A percentile compares a stretch with the other conserved stretches of the same genome.
Evolutionary conservation across 2,797 vertebrate genomes (phyloP).

Genomic region (Phalanger gymnotis): DNA sequence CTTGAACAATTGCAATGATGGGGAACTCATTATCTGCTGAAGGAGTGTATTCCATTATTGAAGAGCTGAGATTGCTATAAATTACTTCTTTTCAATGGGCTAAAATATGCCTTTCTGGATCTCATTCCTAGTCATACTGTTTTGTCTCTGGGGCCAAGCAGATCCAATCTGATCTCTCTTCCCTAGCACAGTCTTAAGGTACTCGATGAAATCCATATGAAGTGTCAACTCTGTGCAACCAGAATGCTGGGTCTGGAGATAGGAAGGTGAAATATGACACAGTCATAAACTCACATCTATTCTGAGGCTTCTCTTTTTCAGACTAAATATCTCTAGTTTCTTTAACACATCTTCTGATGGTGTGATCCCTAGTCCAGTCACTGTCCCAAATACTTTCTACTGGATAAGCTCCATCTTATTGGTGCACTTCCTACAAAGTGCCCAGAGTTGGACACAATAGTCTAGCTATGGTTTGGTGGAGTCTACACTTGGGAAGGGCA

Average conservation of each 20-base stretch:
- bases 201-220: neutral
- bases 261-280: neutral
- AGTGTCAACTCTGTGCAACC: neutral
- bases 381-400: neutral
- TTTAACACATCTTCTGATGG: neutral
- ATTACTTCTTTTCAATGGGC: neutral
- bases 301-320: neutral
- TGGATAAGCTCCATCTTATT: neutral
- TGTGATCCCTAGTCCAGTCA: neutral
- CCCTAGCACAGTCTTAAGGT: neutral
- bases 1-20: neutral
- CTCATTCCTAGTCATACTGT: neutral
- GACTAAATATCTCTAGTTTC: neutral
- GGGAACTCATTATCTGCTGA: neutral
- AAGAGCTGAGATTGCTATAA: neutral
- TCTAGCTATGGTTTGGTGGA: neutral
- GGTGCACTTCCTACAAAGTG: neutral
- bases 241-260: neutral
- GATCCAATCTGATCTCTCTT: neutral
- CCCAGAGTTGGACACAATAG: neutral
- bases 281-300: neutral
- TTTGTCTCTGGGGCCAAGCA: neutral
- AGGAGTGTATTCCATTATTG: neutral
- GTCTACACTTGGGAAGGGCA: neutral
- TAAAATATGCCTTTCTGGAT: neutral